Base-by-base conservation (phyloP, 1,140 invertebrate genomes). In the Pygmarrhopalites habei region DNA sequence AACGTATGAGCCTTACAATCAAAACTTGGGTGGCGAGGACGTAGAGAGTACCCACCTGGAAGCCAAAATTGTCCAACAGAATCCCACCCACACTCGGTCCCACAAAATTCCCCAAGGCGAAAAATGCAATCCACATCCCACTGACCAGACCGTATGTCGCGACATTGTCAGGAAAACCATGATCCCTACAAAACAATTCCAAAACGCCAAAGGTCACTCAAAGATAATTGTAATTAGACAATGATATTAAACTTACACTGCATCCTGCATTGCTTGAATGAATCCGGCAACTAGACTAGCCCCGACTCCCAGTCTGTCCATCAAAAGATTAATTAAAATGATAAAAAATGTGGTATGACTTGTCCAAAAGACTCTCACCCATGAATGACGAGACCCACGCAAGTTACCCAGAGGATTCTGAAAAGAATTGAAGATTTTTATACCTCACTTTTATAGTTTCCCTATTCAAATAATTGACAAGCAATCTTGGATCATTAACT, bases 31-130 rank as follows among this genome's bases (percentile, higher is more conserved):
- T 74, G 2, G 80, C 72, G 17, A 87, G 79, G 17, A 90, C 82
- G 68, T 89, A 87, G 73, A 87, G 75, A 0, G 85, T 85, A 0
- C 83, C 82, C 62, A 82, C 80, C 58, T 80, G 73, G 72, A 91
- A 91, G 0, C 85, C 85, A 35, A 87, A 81, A 47, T 77, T 80
- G 66, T 91, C 87, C 63, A 85, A 83, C 1, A 91, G 78, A 41
- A 87, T 81, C 10, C 88, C 88, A 35, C 85, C 86, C 0, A 88
- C 77, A 1, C 86, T 87, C 1, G 87, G 88, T 0, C 88, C 88
- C 49, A 7, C 10, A 15, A 23, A 52, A 52, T 5, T 15, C 23
- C 49, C 49, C 71, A 44, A 65, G 26, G 77, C 74, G 63, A 75
- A 75, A 2, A 72, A 62, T 0, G 75, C 74, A 26, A 74, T 70